Evolutionary conservation across 2,113 vertebrate species (phyloP), one percentile per base, ranked within the genome.

Genomic region (Tyto alba): DNA sequence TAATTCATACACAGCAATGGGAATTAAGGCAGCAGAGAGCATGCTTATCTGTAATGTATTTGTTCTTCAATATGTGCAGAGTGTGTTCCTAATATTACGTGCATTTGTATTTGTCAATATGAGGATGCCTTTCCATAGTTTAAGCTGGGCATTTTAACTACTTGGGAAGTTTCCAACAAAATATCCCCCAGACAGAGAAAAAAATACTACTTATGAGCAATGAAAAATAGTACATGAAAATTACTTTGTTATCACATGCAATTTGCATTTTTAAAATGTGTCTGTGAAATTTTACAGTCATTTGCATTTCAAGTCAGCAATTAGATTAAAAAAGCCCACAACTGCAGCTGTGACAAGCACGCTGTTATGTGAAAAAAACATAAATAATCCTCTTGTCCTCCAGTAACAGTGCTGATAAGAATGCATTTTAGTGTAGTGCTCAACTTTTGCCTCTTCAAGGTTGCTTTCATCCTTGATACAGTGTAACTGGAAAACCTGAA

Each of bases 361-460:
- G 85, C 56, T 47, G 43, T 63, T 88, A 38, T 69, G 25, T 45
- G 68, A 36, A 81, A 86, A 76, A 89, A 78, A 57, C 7, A 11
- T 85, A 96, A 97, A 96, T 80, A 95, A 92, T 82, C 66, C 77
- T 95, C 94, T 91, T 95, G 84, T 93, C 74, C 89, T 89, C 48
- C 78, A 76, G 40, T 64, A 79, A 62, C 34, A 76, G 50, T 74
- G 75, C 87, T 75, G 83, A 95, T 55, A 64, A 48, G 17, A 81
- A 82, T 0, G 2, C 77, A 67, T 72, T 94, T 87, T n/a, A 85
- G 66, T 0, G 0, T 7, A 87, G 48, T 0, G 0, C 55, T 93
- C 73, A 79, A 66, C 22, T 92, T 85, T 59, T 81, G 12, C 41
- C 27, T 93, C 82, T 69, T 92, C 43, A 82, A 73, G 66, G 29